Conservation (phyloP, 2,888 invertebrate species). For the Aleiodes alternator region DNA sequence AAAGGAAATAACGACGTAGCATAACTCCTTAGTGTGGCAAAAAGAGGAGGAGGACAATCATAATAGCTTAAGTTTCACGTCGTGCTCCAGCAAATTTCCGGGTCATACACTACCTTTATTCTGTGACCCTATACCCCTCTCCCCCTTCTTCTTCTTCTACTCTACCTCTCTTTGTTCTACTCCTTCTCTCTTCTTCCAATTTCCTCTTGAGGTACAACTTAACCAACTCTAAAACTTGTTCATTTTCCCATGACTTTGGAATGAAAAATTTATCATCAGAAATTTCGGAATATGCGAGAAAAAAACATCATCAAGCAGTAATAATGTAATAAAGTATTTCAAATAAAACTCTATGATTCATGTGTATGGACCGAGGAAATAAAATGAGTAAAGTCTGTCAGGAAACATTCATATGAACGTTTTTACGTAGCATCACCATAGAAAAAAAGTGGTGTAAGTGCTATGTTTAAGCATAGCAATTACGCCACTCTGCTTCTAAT, state of each 20-base stretch:
- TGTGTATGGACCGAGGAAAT: too few relatives aligned
- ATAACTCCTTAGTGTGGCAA: conserved; percentile 38
- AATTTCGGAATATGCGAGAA: neutral
- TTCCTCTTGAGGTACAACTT: conserved; percentile 32
- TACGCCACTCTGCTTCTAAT: too few relatives aligned
- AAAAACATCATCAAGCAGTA: too few relatives aligned
- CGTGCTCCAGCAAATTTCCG: conserved; percentile 52
- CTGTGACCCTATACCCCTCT: neutral
- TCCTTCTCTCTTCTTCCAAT: conserved; percentile 22
- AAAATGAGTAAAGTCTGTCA: too few relatives aligned
- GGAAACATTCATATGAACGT: too few relatives aligned
- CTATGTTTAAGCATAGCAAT: too few relatives aligned
- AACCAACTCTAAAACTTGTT: conserved; percentile 36
- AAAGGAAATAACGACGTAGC: conserved; percentile 49
- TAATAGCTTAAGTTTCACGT: conserved; percentile 54
- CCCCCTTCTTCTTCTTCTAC: too few relatives aligned
- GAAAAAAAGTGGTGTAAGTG: too few relatives aligned
- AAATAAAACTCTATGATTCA: too few relatives aligned
- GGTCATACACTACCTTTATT: conserved; percentile 46
- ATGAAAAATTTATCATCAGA: conserved; percentile 3
- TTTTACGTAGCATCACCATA: too few relatives aligned
- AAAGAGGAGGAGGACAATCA: conserved; percentile 42
- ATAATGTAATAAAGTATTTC: too few relatives aligned
- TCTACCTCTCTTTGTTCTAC: too few relatives aligned
- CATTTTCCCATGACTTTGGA: conserved; percentile 19